Conservation (phyloP, 1,140 invertebrate species). For the Propsilocerus akamusi region DNA sequence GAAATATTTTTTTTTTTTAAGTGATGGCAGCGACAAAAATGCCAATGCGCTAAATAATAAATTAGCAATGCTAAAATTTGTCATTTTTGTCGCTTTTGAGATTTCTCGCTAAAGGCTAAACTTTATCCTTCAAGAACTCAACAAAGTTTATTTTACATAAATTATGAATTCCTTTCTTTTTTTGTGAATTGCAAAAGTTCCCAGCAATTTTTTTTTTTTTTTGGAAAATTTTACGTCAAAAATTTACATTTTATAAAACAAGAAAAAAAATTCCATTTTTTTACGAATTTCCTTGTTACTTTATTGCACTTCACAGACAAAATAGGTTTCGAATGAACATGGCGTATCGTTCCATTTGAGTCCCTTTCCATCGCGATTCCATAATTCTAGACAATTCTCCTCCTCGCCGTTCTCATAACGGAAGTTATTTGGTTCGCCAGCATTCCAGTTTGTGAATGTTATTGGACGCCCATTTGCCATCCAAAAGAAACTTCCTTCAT, state of each 20-base stretch:
- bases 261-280: not conserved
- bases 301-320: conserved; percentile 70
- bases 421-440: conserved; percentile 80
- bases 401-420: conserved; percentile 83
- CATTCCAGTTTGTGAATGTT: conserved; percentile 84
- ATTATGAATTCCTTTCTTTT: too few species aligned
- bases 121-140: too few species aligned
- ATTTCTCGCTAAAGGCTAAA: too few species aligned
- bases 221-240: conserved; percentile 7
- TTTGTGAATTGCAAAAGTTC: too few species aligned
- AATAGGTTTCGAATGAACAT: conserved; percentile 80
- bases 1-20: too few species aligned
- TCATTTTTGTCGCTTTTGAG: too few species aligned
- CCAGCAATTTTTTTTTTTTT: conserved; percentile 9
- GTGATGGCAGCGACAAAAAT: too few species aligned
- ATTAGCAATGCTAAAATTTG: too few species aligned
- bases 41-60: too few species aligned
- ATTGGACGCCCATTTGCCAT: conserved; percentile 75
- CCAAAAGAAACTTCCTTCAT: conserved; percentile 82
- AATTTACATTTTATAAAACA: not conserved
- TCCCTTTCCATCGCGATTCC: conserved; percentile 80
- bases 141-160: too few species aligned
- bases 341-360: conserved; percentile 86
- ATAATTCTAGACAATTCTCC: conserved; percentile 76
- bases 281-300: not conserved